A percentile compares a stretch with the other conserved stretches of the same genome.
These are phyloP conservation scores for Scrobipalpa atriplicella DNA, from an alignment of 2,888 invertebrate genomes.

Conservation along the genomic window DNA sequence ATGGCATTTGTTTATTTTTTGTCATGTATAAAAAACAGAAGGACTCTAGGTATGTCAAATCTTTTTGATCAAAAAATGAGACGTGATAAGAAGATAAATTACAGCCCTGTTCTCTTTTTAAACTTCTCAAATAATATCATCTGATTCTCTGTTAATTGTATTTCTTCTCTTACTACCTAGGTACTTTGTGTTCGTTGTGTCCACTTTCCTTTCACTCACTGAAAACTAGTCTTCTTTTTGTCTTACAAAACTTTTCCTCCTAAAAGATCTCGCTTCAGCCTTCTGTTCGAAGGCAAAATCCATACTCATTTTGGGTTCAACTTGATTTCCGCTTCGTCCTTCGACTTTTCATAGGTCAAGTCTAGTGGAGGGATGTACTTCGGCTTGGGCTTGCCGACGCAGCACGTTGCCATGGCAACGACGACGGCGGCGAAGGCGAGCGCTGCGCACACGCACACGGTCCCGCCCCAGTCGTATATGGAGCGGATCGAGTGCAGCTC, in stretches of 20 bases:
- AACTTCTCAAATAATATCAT: too few relatives aligned
- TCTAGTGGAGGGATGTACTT: slow-evolving; percentile 53
- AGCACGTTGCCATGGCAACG: slow-evolving; percentile 66
- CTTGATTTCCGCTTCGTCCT: slow-evolving; percentile 68
- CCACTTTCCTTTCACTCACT: not conserved
- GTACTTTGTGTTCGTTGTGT: not conserved
- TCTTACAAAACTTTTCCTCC: too few relatives aligned
- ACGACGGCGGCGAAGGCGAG: slow-evolving; percentile 77
- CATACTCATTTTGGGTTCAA: slow-evolving; percentile 50
- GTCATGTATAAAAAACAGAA: too few relatives aligned
- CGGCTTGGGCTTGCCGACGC: slow-evolving; percentile 40
- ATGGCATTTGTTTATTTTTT: too few relatives aligned
- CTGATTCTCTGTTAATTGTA: too few relatives aligned
- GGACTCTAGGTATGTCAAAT: too few relatives aligned
- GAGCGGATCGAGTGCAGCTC: slow-evolving; percentile 73
- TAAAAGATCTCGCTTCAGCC: not conserved
- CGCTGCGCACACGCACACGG: slow-evolving; percentile 66
- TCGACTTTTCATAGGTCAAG: slow-evolving; percentile 49
- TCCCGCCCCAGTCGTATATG: slow-evolving; percentile 68
- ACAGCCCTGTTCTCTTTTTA: too few relatives aligned
- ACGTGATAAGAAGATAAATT: too few relatives aligned
- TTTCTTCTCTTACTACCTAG: too few relatives aligned
- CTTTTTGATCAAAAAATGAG: too few relatives aligned
- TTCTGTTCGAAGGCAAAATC: slow-evolving; percentile 9
- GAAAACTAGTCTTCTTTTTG: slow-evolving; percentile 1